Evolutionary conservation across 2,888 invertebrate species (phyloP), one percentile per base, ranked within the genome.

Genomic region (Nemoura dubitans): DNA sequence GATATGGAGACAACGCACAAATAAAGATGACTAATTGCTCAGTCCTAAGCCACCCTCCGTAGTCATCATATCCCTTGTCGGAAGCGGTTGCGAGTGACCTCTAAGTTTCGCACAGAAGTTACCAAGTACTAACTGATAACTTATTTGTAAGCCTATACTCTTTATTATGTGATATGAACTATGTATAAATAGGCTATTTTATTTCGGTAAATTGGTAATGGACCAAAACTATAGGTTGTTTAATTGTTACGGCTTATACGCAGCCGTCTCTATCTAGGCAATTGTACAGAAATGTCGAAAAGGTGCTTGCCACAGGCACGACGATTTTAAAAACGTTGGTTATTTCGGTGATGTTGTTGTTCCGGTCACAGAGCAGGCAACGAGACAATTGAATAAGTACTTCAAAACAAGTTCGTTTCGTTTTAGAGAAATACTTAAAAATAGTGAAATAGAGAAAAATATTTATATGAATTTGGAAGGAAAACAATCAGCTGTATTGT

Each of bases 71-170:
- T 28, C 25, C 59, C 76, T 43, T 77, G 76, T 76, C 83, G 86
- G 77, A 30, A 0, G 59, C 59, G 59, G 30, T 29, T 6, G 83
- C 76, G 82, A 81, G 0, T 84, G 81, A 85, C 87, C 85, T 85
- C 42, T 76, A 82, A 43, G 82, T 85, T 85, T 81, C 85, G 42
- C 76, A 85, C 87, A 87, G 87, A 87, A 87, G 59, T 59, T 59
- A 59, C 59, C 21, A 36, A 16, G 21, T 21, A 59, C 59, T 59
- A 21, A 21, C 10, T 21, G 14, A 59, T 59, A 7, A 21, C 59
- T 59, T 59, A 82, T n/a, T 30, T 83, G 42, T 36, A 83, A 26
- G 30, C 21, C 59, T 59, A 36, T 36, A 59, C 59, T 59, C 59
- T 59, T 59, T 29, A 29, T 28, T 30, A 81, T 81, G 81, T 81